Evolutionary conservation across 2,888 invertebrate species (phyloP).

Genomic region (Troilus luridus): DNA sequence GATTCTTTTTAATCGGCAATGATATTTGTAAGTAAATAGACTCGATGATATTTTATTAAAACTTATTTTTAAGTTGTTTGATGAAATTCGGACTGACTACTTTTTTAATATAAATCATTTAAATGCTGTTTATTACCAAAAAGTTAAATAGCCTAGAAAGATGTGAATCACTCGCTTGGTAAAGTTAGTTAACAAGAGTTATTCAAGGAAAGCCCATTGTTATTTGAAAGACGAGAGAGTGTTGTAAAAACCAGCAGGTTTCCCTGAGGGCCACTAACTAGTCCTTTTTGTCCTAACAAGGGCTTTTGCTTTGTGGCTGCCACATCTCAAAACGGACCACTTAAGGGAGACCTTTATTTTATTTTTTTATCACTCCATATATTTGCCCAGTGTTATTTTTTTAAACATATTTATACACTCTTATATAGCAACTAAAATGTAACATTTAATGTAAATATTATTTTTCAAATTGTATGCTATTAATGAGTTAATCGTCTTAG

Average conservation of each 20-base stretch:
- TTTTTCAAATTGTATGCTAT: too few species aligned
- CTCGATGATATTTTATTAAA: too few species aligned
- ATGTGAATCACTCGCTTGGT: neutral
- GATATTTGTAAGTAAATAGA: too few species aligned
- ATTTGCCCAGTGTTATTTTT: too few species aligned
- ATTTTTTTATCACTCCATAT: neutral
- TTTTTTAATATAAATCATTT: too few species aligned
- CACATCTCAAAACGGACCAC: neutral
- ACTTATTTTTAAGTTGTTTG: too few species aligned
- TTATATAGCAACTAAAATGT: too few species aligned
- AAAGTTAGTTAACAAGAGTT: neutral
- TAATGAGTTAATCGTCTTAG: too few species aligned
- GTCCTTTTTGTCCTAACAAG: conserved; percentile 5
- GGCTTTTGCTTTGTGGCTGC: conserved; percentile 8
- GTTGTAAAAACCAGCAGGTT: neutral
- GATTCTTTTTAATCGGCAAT: too few species aligned
- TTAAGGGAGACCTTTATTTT: neutral
- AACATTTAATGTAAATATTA: too few species aligned
- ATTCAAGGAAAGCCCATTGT: neutral
- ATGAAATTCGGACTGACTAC: too few species aligned
- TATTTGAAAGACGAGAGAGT: neutral
- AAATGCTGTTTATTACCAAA: neutral
- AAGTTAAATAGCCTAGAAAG: neutral
- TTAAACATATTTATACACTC: too few species aligned
- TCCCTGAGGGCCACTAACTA: neutral